These are phyloP conservation scores for Thera britannica DNA, from an alignment of 2,888 invertebrate genomes.

Conservation along the genomic window DNA sequence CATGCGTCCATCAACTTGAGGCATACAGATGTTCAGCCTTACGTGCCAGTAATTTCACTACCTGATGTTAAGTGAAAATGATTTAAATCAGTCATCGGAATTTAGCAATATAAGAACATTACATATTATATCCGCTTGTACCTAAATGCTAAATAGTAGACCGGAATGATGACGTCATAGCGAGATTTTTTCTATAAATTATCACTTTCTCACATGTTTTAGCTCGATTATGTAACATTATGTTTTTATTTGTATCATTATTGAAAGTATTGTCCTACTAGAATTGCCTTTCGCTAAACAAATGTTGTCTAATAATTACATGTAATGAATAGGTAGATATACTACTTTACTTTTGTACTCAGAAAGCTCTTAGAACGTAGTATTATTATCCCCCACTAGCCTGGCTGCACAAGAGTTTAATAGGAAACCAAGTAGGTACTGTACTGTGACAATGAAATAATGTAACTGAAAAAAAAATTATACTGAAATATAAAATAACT, in stretches of 20 bases:
- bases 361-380: neutral
- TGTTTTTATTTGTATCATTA: conserved; percentile 24
- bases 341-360: neutral
- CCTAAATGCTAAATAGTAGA: conserved; percentile 6
- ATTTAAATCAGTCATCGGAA: neutral
- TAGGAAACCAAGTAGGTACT: too few relatives aligned
- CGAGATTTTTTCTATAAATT: conserved; percentile 28
- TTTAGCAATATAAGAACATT: neutral
- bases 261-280: conserved; percentile 12
- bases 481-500: too few relatives aligned
- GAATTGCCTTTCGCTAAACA: conserved; percentile 19
- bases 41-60: too few relatives aligned
- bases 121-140: neutral
- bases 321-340: neutral
- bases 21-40: too few relatives aligned
- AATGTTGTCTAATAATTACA: conserved; percentile 8
- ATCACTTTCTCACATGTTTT: conserved; percentile 29
- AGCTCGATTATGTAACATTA: conserved; percentile 24
- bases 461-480: too few relatives aligned
- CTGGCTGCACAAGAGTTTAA: too few relatives aligned
- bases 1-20: too few relatives aligned
- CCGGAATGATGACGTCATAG: conserved; percentile 26
- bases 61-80: too few relatives aligned
- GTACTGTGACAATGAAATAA: too few relatives aligned
- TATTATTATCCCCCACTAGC: neutral